A percentile compares a stretch with the other conserved stretches of the same genome.
phyloP scores from a whole-genome alignment of 2,113 vertebrate genomes.

The Elanus axillaris region DNA sequence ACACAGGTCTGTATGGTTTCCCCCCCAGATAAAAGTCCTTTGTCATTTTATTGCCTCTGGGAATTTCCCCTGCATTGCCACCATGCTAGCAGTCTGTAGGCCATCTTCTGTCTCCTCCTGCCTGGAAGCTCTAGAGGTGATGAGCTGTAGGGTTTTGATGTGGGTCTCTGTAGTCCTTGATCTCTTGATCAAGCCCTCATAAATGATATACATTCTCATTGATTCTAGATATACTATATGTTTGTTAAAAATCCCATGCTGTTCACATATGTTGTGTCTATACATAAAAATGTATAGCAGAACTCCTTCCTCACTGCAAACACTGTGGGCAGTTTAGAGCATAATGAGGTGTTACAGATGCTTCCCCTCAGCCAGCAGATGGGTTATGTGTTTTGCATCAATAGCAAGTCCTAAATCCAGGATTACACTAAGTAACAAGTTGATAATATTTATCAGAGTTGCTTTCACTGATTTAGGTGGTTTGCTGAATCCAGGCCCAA shows the following conservation, averaged over 20 bases:
- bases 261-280: neutral
- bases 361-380: neutral
- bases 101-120: neutral
- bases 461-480: neutral
- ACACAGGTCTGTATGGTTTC: neutral
- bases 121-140: neutral
- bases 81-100: neutral
- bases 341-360: neutral
- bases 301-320: neutral
- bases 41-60: neutral
- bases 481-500: neutral
- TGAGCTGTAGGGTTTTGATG: neutral
- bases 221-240: neutral
- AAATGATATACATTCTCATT: neutral
- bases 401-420: neutral
- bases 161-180: neutral
- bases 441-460: neutral
- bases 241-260: neutral
- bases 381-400: neutral
- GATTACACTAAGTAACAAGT: neutral
- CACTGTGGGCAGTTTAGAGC: neutral
- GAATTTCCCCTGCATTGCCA: neutral
- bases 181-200: neutral
- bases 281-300: neutral
- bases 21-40: neutral